phyloP scores from a whole-genome alignment of 2,797 vertebrate genomes.

The Takifugu rubripes region DNA sequence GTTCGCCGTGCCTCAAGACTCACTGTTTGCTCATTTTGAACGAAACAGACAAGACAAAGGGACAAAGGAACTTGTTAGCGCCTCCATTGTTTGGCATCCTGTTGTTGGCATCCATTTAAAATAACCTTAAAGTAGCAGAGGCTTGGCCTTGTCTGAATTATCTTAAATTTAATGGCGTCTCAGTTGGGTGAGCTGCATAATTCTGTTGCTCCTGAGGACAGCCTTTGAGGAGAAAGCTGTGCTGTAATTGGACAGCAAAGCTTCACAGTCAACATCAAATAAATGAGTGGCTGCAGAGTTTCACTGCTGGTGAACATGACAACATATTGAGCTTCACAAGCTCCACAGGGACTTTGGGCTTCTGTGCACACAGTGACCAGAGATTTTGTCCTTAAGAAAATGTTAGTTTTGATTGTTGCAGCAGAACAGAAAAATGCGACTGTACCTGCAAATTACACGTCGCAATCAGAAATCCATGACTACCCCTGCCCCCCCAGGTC shows the following conservation, averaged over 20 bases:
- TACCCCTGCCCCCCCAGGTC: constrained; percentile 15
- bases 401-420: too few species aligned
- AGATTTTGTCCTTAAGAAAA: constrained; percentile 30
- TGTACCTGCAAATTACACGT: too few species aligned
- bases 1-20: background rate
- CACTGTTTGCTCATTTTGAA: background rate
- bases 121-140: too few species aligned
- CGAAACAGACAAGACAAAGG: background rate
- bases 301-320: constrained; percentile 36
- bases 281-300: constrained; percentile 41
- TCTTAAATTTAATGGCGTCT: too few species aligned
- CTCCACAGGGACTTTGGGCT: too few species aligned
- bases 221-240: constrained; percentile 14
- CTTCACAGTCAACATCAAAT: constrained; percentile 11
- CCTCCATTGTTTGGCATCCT: too few species aligned
- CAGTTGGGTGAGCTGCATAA: background rate
- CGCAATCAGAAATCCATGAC: background rate
- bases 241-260: constrained; percentile 17
- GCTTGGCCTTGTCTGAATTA: too few species aligned
- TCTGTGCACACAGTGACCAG: too few species aligned
- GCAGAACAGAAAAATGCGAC: too few species aligned
- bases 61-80: too few species aligned
- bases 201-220: background rate
- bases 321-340: constrained; percentile 16
- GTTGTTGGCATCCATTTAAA: too few species aligned